These are phyloP conservation scores for Halisarca cf. caerulea DNA, from an alignment of 37 sponge, comb jelly and placozoan genomes.

Conservation along the genomic window DNA sequence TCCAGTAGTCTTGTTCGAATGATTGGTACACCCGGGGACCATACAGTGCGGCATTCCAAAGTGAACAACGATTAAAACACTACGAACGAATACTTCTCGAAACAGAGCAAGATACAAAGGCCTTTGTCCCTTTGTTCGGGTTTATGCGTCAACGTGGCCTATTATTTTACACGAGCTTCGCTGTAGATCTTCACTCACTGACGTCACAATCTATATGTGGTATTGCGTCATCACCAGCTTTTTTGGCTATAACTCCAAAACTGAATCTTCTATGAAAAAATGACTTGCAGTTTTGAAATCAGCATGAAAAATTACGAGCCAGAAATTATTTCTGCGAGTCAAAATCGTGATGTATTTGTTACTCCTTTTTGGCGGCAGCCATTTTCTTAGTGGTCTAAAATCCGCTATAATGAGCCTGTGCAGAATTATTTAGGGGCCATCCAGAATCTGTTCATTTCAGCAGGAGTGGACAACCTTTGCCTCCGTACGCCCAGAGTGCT, in stretches of 20 bases:
- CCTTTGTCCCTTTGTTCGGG: background rate
- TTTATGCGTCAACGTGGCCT: too few relatives aligned
- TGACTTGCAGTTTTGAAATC: background rate
- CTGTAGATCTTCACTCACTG: background rate
- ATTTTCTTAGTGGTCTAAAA: too few relatives aligned
- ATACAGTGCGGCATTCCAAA: background rate
- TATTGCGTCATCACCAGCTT: background rate
- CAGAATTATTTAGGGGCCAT: too few relatives aligned
- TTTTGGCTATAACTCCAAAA: background rate
- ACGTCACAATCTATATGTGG: background rate
- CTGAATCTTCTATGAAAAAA: background rate
- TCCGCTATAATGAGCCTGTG: too few relatives aligned
- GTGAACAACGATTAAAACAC: background rate
- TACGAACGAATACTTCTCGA: background rate
- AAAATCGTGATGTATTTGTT: too few relatives aligned
- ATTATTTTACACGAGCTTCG: background rate
- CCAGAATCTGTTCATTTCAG: too few relatives aligned
- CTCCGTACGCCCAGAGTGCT: too few relatives aligned
- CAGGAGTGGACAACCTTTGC: too few relatives aligned
- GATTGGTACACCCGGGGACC: background rate
- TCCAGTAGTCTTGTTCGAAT: background rate
- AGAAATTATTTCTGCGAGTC: too few relatives aligned
- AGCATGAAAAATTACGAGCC: constrained; percentile 3
- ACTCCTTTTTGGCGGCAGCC: too few relatives aligned
- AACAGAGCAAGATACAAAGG: background rate